These are phyloP conservation scores for Caenorhabditis wallacei DNA, from an alignment of 2,888 invertebrate genomes.

Conservation along the genomic window DNA sequence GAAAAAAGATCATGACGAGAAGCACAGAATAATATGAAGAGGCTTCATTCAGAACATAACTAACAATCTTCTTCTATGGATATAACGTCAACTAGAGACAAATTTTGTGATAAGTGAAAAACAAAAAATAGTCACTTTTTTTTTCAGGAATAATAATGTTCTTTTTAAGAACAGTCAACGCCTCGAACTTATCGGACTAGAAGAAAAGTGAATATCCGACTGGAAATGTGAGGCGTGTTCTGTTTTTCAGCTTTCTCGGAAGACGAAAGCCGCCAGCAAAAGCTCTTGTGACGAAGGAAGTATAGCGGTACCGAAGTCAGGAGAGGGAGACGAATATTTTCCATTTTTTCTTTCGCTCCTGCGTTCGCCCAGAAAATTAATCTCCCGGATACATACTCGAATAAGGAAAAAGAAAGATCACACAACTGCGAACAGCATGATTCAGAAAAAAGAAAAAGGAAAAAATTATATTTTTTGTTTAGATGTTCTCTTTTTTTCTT, in stretches of 20 bases:
- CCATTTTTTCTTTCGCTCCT: slow-evolving; percentile 6
- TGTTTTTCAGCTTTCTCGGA: slow-evolving; percentile 59
- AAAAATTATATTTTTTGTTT: slow-evolving; percentile 7
- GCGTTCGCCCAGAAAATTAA: slow-evolving; percentile 37
- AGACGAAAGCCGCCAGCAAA: slow-evolving; percentile 24
- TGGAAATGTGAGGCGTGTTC: slow-evolving; percentile 55
- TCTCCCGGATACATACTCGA: slow-evolving; percentile 24
- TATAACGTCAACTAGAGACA: slow-evolving; percentile 7
- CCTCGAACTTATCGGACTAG: slow-evolving; percentile 36
- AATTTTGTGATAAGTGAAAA: not conserved
- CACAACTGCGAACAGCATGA: slow-evolving; percentile 4
- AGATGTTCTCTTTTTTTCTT: not conserved
- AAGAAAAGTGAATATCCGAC: slow-evolving; percentile 25
- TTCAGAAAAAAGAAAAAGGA: not conserved
- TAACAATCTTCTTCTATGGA: slow-evolving; percentile 2
- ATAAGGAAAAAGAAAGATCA: slow-evolving; percentile 16
- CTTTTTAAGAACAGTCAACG: slow-evolving; percentile 31
- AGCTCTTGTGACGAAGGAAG: slow-evolving; percentile 53
- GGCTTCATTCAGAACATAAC: slow-evolving; percentile 20
- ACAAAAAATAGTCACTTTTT: slow-evolving; percentile 15
- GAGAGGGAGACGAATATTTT: slow-evolving; percentile 17
- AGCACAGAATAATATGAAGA: slow-evolving; percentile 8
- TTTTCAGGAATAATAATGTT: slow-evolving; percentile 24
- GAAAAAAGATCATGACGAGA: slow-evolving; percentile 11
- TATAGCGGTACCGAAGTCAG: slow-evolving; percentile 51